Base-by-base conservation (phyloP, 2,113 vertebrate genomes). In the Xiphophorus couchianus region DNA sequence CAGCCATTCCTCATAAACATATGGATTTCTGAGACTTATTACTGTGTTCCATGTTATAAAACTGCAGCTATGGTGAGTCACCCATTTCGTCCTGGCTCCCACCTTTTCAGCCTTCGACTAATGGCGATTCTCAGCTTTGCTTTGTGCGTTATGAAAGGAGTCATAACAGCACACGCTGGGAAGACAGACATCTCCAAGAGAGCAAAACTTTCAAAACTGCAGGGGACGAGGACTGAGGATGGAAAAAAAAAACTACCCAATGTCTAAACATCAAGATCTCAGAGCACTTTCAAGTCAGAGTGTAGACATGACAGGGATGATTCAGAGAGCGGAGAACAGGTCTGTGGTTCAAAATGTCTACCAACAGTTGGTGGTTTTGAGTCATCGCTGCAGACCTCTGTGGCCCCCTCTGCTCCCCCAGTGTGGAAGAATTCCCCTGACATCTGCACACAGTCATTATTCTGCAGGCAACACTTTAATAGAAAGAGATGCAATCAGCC, bases 251-350 rank as follows among this genome's bases (percentile, higher is more conserved):
- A 82, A 17, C 44, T 48, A 76, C 65, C 37, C 63, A 73, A 83
- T 54, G 76, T 74, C 44, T 27, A 69, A 78, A 76, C 37, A 74
- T 81, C 35, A 63, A 19, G 77, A 86, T 60, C 37, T 39, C 28
- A 83, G 81, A 72, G 62, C 60, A 63, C 29, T 63, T 37, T 19
- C 42, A 62, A 70, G 17, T 35, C 42, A 69, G 64, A 73, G 72
- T 48, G 66, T 60, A 82, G 84, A 85, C 78, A 78, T 77, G 78
- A 74, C 81, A 80, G 69, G 54, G 61, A 74, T 74, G 78, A 81
- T 73, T 81, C 80, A 87, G 28, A 65, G 31, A 42, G 60, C 42
- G 39, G 60, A 62, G 80, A 62, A 68, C 78, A 77, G 54, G 44
- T 48, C 61, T 80, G 30, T 61, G 73, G 29, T 73, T 77, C 60